A percentile compares a stretch with the other conserved stretches of the same genome.
phyloP scores from a whole-genome alignment of 2,888 invertebrate genomes.

The Bibio marci region DNA sequence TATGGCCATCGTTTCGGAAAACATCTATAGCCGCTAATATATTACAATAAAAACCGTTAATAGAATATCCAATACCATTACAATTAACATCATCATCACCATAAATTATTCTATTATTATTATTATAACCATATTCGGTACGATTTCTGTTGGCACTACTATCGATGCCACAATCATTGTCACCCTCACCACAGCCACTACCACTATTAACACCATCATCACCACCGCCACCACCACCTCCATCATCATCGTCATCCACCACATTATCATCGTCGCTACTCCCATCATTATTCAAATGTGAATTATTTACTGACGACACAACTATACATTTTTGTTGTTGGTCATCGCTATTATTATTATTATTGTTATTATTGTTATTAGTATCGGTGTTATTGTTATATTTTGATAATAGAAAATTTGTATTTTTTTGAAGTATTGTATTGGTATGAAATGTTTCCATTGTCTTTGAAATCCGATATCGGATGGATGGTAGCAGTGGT shows the following conservation, averaged over 20 bases:
- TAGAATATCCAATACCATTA: no score
- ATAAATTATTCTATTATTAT: no score
- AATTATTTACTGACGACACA: neutral
- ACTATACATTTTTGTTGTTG: neutral
- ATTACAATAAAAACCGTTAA: no score
- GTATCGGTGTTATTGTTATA: neutral
- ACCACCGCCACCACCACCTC: neutral
- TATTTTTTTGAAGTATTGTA: neutral
- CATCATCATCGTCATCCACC: neutral
- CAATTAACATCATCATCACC: no score
- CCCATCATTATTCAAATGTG: neutral
- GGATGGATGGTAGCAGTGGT: neutral
- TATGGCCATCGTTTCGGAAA: no score
- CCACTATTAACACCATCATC: neutral
- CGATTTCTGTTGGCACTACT: no score
- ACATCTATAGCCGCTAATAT: no score
- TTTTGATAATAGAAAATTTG: neutral
- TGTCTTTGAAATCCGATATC: neutral
- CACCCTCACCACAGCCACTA: neutral
- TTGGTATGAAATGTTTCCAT: constrained; percentile 1
- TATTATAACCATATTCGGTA: no score
- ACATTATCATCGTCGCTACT: neutral
- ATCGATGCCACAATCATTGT: no score
- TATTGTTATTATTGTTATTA: neutral
- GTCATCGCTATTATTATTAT: neutral